phyloP scores from a whole-genome alignment of 2,797 vertebrate species.

The Phalanger gymnotis region DNA sequence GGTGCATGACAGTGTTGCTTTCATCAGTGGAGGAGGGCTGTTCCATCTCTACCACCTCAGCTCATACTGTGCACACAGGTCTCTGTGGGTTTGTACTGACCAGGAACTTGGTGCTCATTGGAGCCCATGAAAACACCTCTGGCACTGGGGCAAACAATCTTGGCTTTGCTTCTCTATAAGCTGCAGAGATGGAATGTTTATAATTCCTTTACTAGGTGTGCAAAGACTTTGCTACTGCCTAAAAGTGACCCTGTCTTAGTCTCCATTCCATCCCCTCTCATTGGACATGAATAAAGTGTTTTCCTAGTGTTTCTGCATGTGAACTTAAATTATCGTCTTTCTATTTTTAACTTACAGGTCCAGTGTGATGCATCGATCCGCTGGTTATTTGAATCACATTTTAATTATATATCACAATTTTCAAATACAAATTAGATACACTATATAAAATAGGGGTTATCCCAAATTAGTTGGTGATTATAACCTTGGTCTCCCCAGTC shows the following conservation, averaged over 20 bases:
- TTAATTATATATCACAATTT: slow-evolving; percentile 20
- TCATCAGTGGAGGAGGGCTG: neutral
- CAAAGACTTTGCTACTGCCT: slow-evolving; percentile 18
- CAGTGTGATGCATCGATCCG: neutral
- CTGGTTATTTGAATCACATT: slow-evolving; percentile 32
- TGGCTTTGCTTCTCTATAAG: neutral
- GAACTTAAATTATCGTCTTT: slow-evolving; percentile 66
- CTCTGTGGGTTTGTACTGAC: neutral
- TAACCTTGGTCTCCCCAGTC: slow-evolving; percentile 28
- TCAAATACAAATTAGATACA: neutral
- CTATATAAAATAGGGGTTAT: slow-evolving; percentile 29
- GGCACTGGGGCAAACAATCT: slow-evolving; percentile 11
- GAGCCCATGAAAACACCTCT: neutral
- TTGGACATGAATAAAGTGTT: slow-evolving; percentile 71
- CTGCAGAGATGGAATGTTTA: slow-evolving; percentile 21
- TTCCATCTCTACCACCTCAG: neutral
- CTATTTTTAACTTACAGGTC: slow-evolving; percentile 73
- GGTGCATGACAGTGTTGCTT: neutral
- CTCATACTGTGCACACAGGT: neutral
- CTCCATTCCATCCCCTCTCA: slow-evolving; percentile 51
- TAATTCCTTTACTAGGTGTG: slow-evolving; percentile 4
- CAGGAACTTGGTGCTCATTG: neutral
- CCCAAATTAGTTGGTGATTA: slow-evolving; percentile 60
- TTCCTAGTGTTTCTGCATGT: slow-evolving; percentile 78
- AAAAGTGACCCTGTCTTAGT: neutral